Percentiles rank a stretch among this genome's conserved stretches.
These are phyloP conservation scores for Rhopilema esculentum DNA, from an alignment of 30 jellyfish, hydroid and myxozoan species.

Conservation along the genomic window DNA sequence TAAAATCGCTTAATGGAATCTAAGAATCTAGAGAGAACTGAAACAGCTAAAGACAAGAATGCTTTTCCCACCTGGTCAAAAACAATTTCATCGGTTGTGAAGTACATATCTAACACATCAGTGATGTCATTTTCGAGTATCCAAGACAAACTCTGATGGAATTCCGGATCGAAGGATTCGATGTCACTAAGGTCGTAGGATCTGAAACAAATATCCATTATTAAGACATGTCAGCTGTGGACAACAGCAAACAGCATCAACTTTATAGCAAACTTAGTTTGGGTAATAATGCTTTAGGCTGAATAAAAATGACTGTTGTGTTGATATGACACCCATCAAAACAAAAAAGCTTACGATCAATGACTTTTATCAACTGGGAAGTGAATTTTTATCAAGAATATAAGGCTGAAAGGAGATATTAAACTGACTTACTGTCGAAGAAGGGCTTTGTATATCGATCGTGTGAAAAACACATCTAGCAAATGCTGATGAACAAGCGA, in stretches of 20 bases:
- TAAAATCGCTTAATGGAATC: too few relatives aligned
- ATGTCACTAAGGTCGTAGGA: conserved; percentile 94
- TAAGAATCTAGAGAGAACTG: not conserved
- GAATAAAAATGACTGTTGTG: not conserved
- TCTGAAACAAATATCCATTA: conserved; percentile 13
- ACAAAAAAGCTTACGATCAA: not conserved
- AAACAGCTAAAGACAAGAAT: not conserved
- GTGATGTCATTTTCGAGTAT: conserved; percentile 96
- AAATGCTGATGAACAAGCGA: conserved; percentile 95
- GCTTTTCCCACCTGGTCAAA: conserved; percentile 79
- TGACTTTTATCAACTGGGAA: not conserved
- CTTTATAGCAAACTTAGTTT: too few relatives aligned
- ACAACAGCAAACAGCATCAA: too few relatives aligned
- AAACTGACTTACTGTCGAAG: conserved; percentile 83
- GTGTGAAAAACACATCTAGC: conserved; percentile 92
- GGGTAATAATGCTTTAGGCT: not conserved
- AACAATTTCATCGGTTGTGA: conserved; percentile 90
- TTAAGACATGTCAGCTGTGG: not conserved
- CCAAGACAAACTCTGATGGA: conserved; percentile 91
- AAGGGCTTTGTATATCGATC: conserved; percentile 94
- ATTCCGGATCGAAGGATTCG: conserved; percentile 94
- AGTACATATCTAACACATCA: conserved; percentile 83
- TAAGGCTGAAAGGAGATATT: not conserved
- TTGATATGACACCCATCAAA: not conserved
- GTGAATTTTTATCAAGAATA: too few relatives aligned